Evolutionary conservation across 2,888 invertebrate genomes (phyloP).

Genomic region (Agrilus mali): DNA sequence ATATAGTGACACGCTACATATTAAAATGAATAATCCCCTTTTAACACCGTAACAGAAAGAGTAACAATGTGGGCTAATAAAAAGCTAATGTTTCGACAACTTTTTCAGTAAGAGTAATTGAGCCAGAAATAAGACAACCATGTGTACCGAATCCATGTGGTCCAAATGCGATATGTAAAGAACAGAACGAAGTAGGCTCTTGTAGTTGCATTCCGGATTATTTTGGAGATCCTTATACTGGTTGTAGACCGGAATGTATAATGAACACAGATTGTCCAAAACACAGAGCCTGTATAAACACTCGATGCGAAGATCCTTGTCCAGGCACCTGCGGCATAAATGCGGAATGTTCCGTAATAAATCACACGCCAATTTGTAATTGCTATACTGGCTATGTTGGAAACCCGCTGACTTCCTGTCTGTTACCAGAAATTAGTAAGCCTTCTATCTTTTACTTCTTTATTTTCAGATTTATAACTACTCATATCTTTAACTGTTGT

Average conservation of each 20-base stretch:
- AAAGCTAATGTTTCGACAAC: neutral
- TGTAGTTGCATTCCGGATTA: slow-evolving; percentile 73
- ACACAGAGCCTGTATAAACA: slow-evolving; percentile 65
- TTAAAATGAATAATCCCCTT: no score
- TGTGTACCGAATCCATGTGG: slow-evolving; percentile 81
- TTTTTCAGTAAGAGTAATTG: neutral
- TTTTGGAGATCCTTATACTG: slow-evolving; percentile 74
- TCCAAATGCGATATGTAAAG: slow-evolving; percentile 72
- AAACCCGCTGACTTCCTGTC: slow-evolving; percentile 65
- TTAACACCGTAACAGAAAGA: no score
- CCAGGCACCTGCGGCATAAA: slow-evolving; percentile 72
- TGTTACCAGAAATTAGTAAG: slow-evolving; percentile 37
- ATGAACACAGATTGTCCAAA: slow-evolving; percentile 71
- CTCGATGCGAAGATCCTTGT: slow-evolving; percentile 77
- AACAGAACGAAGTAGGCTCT: slow-evolving; percentile 67
- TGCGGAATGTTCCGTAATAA: slow-evolving; percentile 68
- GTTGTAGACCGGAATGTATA: slow-evolving; percentile 82
- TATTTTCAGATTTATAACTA: neutral
- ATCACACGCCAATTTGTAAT: slow-evolving; percentile 70
- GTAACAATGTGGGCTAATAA: no score
- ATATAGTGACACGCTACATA: no score
- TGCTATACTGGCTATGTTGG: slow-evolving; percentile 65
- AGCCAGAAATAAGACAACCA: slow-evolving; percentile 41
- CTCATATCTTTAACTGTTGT: neutral
- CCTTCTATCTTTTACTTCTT: slow-evolving; percentile 7